Evolutionary conservation across 2,888 invertebrate species (phyloP), one percentile per base, ranked within the genome.

Genomic region (Psylliodes chrysocephalus): DNA sequence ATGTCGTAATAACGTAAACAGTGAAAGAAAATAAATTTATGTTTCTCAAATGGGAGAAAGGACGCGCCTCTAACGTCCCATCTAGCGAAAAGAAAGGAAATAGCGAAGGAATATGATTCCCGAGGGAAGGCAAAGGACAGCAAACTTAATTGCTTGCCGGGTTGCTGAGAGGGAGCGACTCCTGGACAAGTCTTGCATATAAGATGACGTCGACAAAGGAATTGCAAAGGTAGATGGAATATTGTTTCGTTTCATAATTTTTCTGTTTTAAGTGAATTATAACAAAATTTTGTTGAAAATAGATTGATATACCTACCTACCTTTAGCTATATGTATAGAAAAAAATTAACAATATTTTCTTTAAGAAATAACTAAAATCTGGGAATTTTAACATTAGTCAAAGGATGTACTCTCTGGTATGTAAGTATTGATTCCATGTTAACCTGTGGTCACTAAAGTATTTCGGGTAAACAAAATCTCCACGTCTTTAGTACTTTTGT

Each of bases 121-220:
- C 79, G 64, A 56, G 79, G 78, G 79, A 78, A 66, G 66, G 73
- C 75, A 73, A 75, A 78, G 77, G 80, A 80, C 72, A 75, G 77
- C 73, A 68, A 71, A 74, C 75, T 79, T 81, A 81, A 81, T 80
- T 81, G 80, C 74, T 75, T 67, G 63, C 71, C 69, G 74, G 75
- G 67, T 59, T 69, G 70, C 61, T 65, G 68, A 70, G 70, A 70
- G 72, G 66, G 67, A 64, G 46, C 66, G 68, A 52, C 67, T 70
- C 72, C 77, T 78, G 77, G 78, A 81, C 81, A 81, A 79, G 79
- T 78, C 81, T 80, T 82, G 82, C 81, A 81, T 82, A 81, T 82
- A 82, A 82, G 82, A 82, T 82, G 81, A 82, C 81, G 80, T 79
- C 81, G 81, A 81, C 81, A 82, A 81, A 81, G 80, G 81, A 81